Conservation (phyloP, 2,888 invertebrate species). For the Epinotia bilunana region DNA sequence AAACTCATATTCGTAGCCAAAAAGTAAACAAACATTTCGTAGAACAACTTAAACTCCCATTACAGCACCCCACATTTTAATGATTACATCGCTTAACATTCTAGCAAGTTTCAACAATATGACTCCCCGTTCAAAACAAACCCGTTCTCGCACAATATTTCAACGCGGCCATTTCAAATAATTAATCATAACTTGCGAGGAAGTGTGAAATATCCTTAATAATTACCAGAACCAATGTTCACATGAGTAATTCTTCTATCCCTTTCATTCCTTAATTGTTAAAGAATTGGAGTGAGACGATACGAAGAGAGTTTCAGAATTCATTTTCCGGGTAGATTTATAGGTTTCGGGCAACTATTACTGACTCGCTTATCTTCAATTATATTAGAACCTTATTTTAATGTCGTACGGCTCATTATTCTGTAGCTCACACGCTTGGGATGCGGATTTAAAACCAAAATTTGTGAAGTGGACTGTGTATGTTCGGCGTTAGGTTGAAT, state of each 20-base stretch:
- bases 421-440: neutral
- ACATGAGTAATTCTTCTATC: neutral
- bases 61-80: neutral
- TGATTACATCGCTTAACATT: neutral
- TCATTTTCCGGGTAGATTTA: slow-evolving; percentile 3
- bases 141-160: slow-evolving; percentile 16
- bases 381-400: neutral
- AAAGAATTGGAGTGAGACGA: slow-evolving; percentile 8
- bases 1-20: neutral
- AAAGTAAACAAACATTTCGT: slow-evolving; percentile 6
- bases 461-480: neutral
- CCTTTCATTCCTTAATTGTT: neutral
- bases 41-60: neutral
- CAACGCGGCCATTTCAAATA: slow-evolving; percentile 25
- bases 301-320: neutral
- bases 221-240: neutral
- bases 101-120: neutral
- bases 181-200: slow-evolving; percentile 29
- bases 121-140: neutral
- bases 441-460: neutral
- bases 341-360: slow-evolving; percentile 18
- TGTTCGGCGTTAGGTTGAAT: neutral
- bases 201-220: slow-evolving; percentile 13
- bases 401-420: slow-evolving; percentile 4
- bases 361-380: neutral